Evolutionary conservation across 2,797 vertebrate genomes (phyloP), one percentile per base, ranked within the genome.

Genomic region (Falco columbarius): DNA sequence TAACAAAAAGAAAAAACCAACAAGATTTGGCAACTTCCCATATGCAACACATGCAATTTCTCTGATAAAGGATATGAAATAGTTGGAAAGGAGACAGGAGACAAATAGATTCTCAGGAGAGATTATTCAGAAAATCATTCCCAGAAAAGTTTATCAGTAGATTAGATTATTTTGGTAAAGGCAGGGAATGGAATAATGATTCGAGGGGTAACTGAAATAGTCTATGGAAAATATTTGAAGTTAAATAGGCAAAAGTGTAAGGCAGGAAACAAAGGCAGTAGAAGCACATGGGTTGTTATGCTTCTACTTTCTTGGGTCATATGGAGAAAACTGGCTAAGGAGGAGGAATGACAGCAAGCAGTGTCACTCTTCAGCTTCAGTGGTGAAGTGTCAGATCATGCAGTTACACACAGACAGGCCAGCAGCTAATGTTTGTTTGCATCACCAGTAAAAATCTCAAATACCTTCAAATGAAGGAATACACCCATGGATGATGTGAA

Each of bases 331-430:
- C 3, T 40, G 44, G 3, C 24, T 40, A 20, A 87, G 52, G 8
- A 67, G 12, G 5, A 81, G 44, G 16, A 87, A 61, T 16, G 14
- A 44, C 7, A 10, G 34, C 24, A 82, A 59, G 26, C 3, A 58
- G 9, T 17, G n/a, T 23, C 34, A 38, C 14, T 77, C 3, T 46
- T 40, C 52, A 44, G 0, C 15, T 51, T 38, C 52, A 58, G 0
- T 7, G 17, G 6, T 19, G 21, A 71, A 79, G 24, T 3, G 5
- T 8, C 56, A 91, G 55, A 15, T 16, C 12, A 74, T 51, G 29
- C 40, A 47, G 19, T 66, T 83, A 59, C 26, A 70, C 13, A 40
- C 22, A 38, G 23, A 27, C 15, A 18, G 36, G 19, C 8, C 32
- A 51, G 59, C 32, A 83, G 70, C 13, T 54, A 26, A 7, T 23